Conservation (phyloP, 2,888 invertebrate species). For the Ophion obscuratus region DNA sequence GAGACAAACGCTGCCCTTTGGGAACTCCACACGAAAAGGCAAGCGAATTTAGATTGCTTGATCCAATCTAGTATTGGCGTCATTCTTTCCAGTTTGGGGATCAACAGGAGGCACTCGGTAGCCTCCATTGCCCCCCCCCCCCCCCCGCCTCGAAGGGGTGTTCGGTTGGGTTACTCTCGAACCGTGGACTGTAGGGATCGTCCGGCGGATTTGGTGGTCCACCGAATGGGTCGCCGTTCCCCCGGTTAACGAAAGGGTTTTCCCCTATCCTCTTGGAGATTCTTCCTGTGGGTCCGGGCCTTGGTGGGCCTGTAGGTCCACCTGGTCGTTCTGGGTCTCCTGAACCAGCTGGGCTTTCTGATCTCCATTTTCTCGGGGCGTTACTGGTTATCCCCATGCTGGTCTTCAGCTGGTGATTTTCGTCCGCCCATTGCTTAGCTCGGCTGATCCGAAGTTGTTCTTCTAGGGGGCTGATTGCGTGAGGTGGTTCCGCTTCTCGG, state of each 20-base stretch:
- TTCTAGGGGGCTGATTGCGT: not conserved
- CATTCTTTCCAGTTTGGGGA: slow-evolving; percentile 14
- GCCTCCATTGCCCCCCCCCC: not conserved
- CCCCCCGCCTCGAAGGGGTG: not conserved
- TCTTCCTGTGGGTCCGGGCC: not conserved
- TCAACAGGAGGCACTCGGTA: slow-evolving; percentile 17
- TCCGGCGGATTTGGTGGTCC: no score
- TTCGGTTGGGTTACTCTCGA: not conserved
- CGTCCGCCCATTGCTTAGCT: slow-evolving; percentile 13
- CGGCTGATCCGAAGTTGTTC: not conserved
- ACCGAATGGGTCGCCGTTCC: no score
- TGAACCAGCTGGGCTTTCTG: not conserved
- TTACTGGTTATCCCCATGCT: slow-evolving; percentile 3
- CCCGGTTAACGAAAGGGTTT: no score
- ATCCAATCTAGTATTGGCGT: slow-evolving; percentile 31
- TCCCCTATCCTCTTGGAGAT: no score
- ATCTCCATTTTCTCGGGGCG: not conserved
- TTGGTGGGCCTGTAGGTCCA: no score
- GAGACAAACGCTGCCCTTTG: slow-evolving; percentile 2
- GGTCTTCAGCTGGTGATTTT: not conserved
- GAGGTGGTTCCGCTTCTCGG: not conserved
- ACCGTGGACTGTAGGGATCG: no score
- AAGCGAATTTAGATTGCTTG: slow-evolving; percentile 6
- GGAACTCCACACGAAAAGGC: not conserved
- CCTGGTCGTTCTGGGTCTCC: not conserved